Conservation (phyloP, 2,113 vertebrate species). For the Lichenostomus cassidix region DNA sequence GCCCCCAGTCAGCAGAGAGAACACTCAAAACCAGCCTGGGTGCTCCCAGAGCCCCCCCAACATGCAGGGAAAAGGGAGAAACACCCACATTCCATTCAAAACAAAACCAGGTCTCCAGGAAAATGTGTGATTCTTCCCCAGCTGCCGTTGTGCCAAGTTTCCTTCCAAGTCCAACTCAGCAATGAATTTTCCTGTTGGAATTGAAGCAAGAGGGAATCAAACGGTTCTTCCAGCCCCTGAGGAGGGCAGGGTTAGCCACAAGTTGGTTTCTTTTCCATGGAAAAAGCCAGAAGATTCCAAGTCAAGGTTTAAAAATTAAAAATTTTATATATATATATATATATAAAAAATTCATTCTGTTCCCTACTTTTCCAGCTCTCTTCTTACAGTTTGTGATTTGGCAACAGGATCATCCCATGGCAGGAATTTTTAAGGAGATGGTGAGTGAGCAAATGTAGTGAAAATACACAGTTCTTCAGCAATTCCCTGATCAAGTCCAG, state of each 20-base stretch:
- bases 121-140: background rate
- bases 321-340: background rate
- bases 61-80: background rate
- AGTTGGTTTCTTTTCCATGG: background rate
- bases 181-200: background rate
- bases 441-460: background rate
- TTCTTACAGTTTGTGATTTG: background rate
- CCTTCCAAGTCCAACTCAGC: background rate
- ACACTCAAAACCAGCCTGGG: background rate
- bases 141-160: background rate
- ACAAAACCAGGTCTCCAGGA: background rate
- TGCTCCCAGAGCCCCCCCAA: background rate
- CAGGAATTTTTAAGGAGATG: background rate
- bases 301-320: background rate
- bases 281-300: background rate
- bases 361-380: background rate
- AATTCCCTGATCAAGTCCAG: background rate
- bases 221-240: background rate
- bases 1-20: background rate
- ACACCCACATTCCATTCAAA: background rate
- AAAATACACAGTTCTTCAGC: background rate
- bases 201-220: background rate
- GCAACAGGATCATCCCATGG: background rate
- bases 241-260: background rate
- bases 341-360: background rate